Conservation (phyloP, 1,140 invertebrate species). For the Drosophila busckii region DNA sequence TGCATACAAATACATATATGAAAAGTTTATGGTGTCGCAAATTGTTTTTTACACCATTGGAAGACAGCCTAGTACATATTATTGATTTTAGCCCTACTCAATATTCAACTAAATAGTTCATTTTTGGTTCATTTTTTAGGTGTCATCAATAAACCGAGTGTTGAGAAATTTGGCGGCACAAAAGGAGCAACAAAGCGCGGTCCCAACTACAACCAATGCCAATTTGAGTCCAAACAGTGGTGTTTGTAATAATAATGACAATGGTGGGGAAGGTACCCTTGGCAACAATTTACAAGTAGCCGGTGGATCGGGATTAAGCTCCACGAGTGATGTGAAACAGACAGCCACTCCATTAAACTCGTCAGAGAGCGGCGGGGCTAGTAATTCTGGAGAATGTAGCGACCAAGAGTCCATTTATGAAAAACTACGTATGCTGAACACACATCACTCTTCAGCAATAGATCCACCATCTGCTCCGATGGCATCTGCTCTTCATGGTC, state of each 20-base stretch:
- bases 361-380: conserved; percentile 64
- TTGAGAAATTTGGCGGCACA: conserved; percentile 95
- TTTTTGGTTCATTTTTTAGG: conserved; percentile 81
- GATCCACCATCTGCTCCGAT: conserved; percentile 6
- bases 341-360: conserved; percentile 69
- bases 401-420: conserved; percentile 88
- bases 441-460: conserved; percentile 80
- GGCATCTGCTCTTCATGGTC: conserved; percentile 7
- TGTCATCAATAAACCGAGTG: conserved; percentile 99
- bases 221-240: conserved; percentile 10
- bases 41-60: no score
- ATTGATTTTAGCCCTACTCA: no score
- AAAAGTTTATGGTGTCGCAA: no score
- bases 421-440: conserved; percentile 90
- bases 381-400: conserved; percentile 79
- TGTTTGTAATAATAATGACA: conserved; percentile 13
- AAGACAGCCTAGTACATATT: no score
- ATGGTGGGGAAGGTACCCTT: background rate
- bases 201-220: conserved; percentile 2
- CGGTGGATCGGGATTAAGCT: background rate
- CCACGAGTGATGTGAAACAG: conserved; percentile 36
- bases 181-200: conserved; percentile 85
- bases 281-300: background rate
- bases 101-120: background rate
- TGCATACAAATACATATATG: no score